Conservation (phyloP, 2,888 invertebrate genomes). For the Artemia sinica region DNA sequence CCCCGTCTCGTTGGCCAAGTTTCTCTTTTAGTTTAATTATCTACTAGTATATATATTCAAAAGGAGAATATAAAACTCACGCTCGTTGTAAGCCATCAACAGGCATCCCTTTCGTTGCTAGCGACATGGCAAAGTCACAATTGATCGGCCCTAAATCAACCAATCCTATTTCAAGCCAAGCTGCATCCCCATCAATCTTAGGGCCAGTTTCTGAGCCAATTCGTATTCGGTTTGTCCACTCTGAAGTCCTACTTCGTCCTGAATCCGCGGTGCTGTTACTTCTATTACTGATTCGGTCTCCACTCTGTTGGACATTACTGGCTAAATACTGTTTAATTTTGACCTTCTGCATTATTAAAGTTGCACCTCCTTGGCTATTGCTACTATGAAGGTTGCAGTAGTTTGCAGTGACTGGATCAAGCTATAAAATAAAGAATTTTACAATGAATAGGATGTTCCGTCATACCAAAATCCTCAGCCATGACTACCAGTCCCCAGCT, state of each 20-base stretch:
- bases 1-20: too few species aligned
- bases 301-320: conserved; percentile 26
- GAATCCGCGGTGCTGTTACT: neutral
- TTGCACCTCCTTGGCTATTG: conserved; percentile 72
- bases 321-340: conserved; percentile 47
- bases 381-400: conserved; percentile 89
- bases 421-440: conserved; percentile 32
- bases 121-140: conserved; percentile 59
- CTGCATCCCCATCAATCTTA: conserved; percentile 26
- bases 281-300: conserved; percentile 15
- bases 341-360: conserved; percentile 61
- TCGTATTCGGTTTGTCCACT: conserved; percentile 1
- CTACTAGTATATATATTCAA: conserved; percentile 6
- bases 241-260: neutral
- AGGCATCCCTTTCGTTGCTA: neutral
- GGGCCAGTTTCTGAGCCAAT: conserved; percentile 16
- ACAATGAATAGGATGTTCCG: too few species aligned
- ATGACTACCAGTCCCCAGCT: neutral
- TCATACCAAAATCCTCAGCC: neutral
- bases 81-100: conserved; percentile 13
- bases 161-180: conserved; percentile 80
- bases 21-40: too few species aligned
- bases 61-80: neutral
- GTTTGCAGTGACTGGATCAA: conserved; percentile 69
- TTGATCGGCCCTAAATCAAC: conserved; percentile 73